phyloP scores from a whole-genome alignment of 2,888 invertebrate genomes.

The Urechis unicinctus region DNA sequence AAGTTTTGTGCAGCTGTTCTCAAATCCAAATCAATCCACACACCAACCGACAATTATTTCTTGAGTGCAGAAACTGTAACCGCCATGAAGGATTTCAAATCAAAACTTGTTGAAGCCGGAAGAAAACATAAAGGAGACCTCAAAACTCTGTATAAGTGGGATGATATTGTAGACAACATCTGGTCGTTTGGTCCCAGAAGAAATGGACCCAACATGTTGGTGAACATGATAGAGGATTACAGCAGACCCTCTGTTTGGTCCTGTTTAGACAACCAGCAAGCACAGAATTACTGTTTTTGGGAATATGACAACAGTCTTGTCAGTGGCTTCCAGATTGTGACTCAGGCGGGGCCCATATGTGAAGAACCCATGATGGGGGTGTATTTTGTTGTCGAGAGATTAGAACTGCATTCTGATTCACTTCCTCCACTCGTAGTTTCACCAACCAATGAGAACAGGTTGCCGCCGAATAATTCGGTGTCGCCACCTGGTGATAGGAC shows the following conservation, averaged over 20 bases:
- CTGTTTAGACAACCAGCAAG: background rate
- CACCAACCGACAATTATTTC: background rate
- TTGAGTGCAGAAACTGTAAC: constrained; percentile 26
- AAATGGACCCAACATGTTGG: constrained; percentile 80
- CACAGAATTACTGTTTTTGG: no score
- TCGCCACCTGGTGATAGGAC: no score
- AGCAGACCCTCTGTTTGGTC: constrained; percentile 54
- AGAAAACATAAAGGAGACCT: constrained; percentile 56
- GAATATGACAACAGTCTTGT: constrained; percentile 58
- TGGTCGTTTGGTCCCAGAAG: constrained; percentile 90
- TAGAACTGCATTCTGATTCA: background rate
- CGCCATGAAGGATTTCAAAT: constrained; percentile 50
- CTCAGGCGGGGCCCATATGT: constrained; percentile 86
- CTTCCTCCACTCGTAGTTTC: no score
- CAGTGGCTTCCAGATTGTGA: constrained; percentile 59
- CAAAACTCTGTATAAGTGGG: no score
- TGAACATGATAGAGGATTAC: constrained; percentile 72
- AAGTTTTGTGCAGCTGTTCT: background rate
- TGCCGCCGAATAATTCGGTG: no score
- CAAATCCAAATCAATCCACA: background rate
- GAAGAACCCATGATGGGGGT: constrained; percentile 96
- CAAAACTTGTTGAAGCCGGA: constrained; percentile 60
- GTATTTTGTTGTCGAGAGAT: constrained; percentile 66
- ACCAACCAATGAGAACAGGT: no score
- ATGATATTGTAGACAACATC: constrained; percentile 54